Percentiles rank a stretch among this genome's conserved stretches.
phyloP scores from a whole-genome alignment of 2,113 vertebrate genomes.

The Engystomops pustulosus region DNA sequence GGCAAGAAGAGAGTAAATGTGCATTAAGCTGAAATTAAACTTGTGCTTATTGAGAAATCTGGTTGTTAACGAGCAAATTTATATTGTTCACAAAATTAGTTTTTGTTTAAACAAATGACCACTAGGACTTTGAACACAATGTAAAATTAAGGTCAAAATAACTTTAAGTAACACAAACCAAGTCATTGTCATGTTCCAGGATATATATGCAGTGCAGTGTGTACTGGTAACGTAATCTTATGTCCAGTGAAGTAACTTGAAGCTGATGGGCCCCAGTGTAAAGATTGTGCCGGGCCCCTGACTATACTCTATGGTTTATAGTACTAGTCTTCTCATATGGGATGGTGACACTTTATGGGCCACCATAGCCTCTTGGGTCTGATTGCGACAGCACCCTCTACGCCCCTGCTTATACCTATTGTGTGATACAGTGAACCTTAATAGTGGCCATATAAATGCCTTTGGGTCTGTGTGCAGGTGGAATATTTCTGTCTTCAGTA shows the following conservation, averaged over 20 bases:
- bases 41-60: conserved; percentile 67
- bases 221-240: not conserved
- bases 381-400: too few species aligned
- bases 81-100: conserved; percentile 62
- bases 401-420: too few species aligned
- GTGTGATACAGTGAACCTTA: too few species aligned
- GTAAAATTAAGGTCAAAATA: not conserved
- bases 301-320: too few species aligned
- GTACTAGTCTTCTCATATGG: too few species aligned
- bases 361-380: not conserved
- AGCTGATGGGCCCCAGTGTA: too few species aligned
- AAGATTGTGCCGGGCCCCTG: too few species aligned
- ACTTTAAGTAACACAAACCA: not conserved
- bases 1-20: conserved; percentile 72
- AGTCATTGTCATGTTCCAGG: not conserved
- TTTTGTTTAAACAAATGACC: conserved; percentile 39
- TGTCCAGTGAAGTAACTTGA: too few species aligned
- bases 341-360: too few species aligned
- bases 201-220: not conserved
- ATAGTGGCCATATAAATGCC: too few species aligned
- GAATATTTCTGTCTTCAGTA: too few species aligned
- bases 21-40: conserved; percentile 69
- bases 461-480: too few species aligned
- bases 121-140: conserved; percentile 45
- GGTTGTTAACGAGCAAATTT: conserved; percentile 61